phyloP scores from a whole-genome alignment of 2,797 vertebrate genomes.

The Sphenopsis melanotis region DNA sequence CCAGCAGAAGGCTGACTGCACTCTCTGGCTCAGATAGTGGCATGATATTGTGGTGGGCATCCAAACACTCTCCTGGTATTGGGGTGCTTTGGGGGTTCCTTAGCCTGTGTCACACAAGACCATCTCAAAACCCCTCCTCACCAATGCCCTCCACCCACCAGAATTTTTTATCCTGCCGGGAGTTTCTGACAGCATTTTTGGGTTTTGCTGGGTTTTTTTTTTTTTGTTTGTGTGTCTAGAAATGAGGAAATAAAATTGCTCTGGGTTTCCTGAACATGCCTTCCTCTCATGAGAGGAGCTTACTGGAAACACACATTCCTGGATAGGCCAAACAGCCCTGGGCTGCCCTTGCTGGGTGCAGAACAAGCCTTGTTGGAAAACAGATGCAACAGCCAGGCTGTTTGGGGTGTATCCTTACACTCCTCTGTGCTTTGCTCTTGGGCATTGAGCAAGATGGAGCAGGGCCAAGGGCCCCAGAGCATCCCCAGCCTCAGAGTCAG shows the following conservation, averaged over 20 bases:
- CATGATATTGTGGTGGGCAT: rapidly evolving
- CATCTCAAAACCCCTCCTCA: neutral
- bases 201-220: neutral
- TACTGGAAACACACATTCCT: slow-evolving; percentile 43
- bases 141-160: neutral
- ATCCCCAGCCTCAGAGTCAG: neutral
- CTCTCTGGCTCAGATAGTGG: neutral
- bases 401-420: neutral
- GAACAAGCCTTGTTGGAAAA: neutral
- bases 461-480: neutral
- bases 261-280: slow-evolving; percentile 1
- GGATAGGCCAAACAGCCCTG: slow-evolving; percentile 21
- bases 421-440: neutral
- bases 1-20: neutral
- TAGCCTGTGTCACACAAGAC: neutral
- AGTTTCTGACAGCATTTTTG: neutral
- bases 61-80: neutral
- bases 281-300: neutral
- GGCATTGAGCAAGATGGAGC: slow-evolving; percentile 1
- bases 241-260: slow-evolving; percentile 7
- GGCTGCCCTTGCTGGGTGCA: neutral
- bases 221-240: neutral
- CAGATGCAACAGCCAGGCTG: neutral
- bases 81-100: neutral
- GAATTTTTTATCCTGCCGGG: neutral